Evolutionary conservation across 2,113 vertebrate genomes (phyloP).

Genomic region (Phalacrocorax aristotelis): DNA sequence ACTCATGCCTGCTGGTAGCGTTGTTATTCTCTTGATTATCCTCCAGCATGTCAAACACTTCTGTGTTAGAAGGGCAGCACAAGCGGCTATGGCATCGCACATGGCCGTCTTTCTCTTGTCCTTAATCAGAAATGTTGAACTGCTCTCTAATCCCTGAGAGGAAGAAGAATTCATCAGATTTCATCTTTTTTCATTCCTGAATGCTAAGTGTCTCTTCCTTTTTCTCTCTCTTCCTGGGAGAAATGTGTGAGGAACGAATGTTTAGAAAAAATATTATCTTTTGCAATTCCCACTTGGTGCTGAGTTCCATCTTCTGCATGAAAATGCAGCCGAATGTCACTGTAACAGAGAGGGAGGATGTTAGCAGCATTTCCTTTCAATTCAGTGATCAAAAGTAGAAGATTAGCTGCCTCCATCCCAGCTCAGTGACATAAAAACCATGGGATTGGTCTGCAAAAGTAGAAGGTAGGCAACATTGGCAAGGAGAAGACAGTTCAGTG

Average conservation of each 20-base stretch:
- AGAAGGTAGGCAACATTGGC: background rate
- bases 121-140: constrained; percentile 47
- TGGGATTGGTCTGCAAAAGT: background rate
- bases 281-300: background rate
- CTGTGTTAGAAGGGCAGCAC: constrained; percentile 11
- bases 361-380: background rate
- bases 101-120: background rate
- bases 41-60: background rate
- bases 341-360: background rate
- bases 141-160: background rate
- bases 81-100: background rate
- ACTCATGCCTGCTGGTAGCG: constrained; percentile 32
- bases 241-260: constrained; percentile 17
- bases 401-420: background rate
- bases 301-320: background rate
- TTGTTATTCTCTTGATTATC: constrained; percentile 49
- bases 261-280: constrained; percentile 29
- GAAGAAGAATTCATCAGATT: constrained; percentile 30
- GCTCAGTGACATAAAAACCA: background rate
- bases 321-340: background rate
- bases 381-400: constrained; percentile 18
- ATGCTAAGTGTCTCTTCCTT: background rate
- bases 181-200: background rate
- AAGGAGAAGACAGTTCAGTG: background rate
- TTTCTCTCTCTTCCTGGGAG: background rate